A percentile compares a stretch with the other conserved stretches of the same genome.
These are phyloP conservation scores for Linyphia triangularis DNA, from an alignment of 2,888 invertebrate genomes.

Conservation along the genomic window DNA sequence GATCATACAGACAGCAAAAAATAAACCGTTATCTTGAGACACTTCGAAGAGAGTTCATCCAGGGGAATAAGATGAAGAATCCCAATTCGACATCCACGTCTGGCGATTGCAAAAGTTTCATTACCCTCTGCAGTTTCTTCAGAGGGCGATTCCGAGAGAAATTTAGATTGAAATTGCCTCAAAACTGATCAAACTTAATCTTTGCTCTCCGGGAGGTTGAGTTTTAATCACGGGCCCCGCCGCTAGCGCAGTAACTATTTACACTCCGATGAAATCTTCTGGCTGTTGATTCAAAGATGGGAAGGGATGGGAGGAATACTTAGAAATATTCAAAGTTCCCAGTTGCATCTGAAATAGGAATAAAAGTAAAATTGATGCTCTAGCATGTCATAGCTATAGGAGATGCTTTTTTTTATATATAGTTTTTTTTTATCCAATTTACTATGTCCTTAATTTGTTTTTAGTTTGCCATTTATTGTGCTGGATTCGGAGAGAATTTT, in stretches of 20 bases:
- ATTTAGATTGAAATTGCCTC: slow-evolving; percentile 46
- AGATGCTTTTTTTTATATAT: too few relatives aligned
- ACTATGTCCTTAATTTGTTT: too few relatives aligned
- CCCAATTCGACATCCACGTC: too few relatives aligned
- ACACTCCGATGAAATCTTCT: slow-evolving; percentile 42
- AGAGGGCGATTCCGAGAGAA: slow-evolving; percentile 1
- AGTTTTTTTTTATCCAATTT: too few relatives aligned
- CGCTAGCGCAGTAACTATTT: slow-evolving; percentile 27
- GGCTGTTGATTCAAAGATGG: slow-evolving; percentile 39
- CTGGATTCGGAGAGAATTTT: too few relatives aligned
- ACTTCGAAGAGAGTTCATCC: too few relatives aligned
- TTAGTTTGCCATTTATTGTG: too few relatives aligned
- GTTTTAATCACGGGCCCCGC: slow-evolving; percentile 42
- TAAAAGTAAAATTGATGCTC: not conserved
- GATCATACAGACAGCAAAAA: too few relatives aligned
- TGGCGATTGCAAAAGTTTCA: slow-evolving; percentile 6
- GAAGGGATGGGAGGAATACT: not conserved
- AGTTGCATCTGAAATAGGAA: not conserved
- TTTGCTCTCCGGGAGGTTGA: slow-evolving; percentile 21
- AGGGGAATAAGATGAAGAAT: too few relatives aligned
- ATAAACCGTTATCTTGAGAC: too few relatives aligned
- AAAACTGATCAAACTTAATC: slow-evolving; percentile 56
- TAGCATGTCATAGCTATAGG: too few relatives aligned
- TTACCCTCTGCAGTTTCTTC: slow-evolving; percentile 25
- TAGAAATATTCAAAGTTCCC: slow-evolving; percentile 30